phyloP scores from a whole-genome alignment of 1,140 invertebrate genomes.

The Delia radicum region DNA sequence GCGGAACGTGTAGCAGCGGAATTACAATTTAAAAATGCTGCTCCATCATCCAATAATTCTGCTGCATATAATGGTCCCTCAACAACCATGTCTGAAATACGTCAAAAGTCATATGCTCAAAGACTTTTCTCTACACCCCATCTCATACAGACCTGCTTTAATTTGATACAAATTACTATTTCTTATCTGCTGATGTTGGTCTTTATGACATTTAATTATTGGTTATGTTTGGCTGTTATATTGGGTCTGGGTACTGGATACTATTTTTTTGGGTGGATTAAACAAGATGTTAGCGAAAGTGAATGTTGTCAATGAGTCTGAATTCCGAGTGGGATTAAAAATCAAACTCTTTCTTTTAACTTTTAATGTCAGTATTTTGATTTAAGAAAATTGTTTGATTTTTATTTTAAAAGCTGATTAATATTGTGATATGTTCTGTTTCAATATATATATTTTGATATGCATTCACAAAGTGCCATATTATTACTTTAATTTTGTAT shows the following conservation, averaged over 20 bases:
- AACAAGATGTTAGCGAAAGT: constrained; percentile 69
- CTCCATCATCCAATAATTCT: neutral
- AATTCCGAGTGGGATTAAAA: no score
- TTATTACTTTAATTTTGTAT: no score
- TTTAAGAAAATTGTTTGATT: no score
- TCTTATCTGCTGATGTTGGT: constrained; percentile 95
- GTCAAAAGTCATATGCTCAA: constrained; percentile 37
- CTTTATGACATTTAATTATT: constrained; percentile 97
- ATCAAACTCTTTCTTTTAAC: no score
- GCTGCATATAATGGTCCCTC: neutral
- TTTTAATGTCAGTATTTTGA: no score
- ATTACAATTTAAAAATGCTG: constrained; percentile 22
- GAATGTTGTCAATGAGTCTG: constrained; percentile 96
- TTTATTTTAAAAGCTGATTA: no score
- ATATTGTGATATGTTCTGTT: no score
- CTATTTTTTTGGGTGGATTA: constrained; percentile 86
- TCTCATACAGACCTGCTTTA: constrained; percentile 79
- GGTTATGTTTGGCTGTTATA: constrained; percentile 85
- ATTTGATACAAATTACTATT: constrained; percentile 84
- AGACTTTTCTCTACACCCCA: constrained; percentile 59
- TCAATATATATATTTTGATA: no score
- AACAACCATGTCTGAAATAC: constrained; percentile 34
- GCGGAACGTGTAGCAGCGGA: constrained; percentile 37
- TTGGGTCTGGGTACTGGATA: constrained; percentile 86
- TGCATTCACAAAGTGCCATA: no score